A percentile compares a stretch with the other conserved stretches of the same genome.
Conservation (phyloP, 2,888 invertebrate genomes). For the Ormyrus nitidulus region DNA sequence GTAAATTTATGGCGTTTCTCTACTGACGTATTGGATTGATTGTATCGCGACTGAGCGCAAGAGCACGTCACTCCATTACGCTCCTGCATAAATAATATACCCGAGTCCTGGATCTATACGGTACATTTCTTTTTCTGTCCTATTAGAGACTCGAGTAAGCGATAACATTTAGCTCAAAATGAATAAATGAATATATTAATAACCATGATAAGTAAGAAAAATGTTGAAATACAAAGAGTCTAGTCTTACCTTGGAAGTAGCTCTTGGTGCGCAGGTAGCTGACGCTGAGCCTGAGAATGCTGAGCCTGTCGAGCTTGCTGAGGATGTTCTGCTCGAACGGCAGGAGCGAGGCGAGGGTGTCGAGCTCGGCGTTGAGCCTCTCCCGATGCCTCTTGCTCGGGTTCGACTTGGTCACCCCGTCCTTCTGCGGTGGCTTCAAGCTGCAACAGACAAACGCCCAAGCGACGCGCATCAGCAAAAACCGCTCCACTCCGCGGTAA, state of each 20-base stretch:
- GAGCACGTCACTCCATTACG: too few species aligned
- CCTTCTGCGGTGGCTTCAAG: slow-evolving; percentile 95
- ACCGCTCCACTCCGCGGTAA: slow-evolving; percentile 12
- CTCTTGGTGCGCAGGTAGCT: slow-evolving; percentile 99
- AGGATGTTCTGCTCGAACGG: slow-evolving; percentile 99
- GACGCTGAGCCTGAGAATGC: slow-evolving; percentile 97
- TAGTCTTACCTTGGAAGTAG: slow-evolving; percentile 96
- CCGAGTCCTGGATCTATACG: too few species aligned
- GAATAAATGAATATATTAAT: too few species aligned
- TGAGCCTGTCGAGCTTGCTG: slow-evolving; percentile 97
- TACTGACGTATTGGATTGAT: too few species aligned
- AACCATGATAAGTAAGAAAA: too few species aligned
- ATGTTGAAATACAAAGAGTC: too few species aligned
- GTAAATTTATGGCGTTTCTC: too few species aligned
- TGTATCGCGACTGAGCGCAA: too few species aligned
- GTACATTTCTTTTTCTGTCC: too few species aligned
- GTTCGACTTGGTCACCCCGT: slow-evolving; percentile 96
- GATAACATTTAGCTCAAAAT: too few species aligned
- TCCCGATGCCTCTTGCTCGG: slow-evolving; percentile 99
- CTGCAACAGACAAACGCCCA: slow-evolving; percentile 78
- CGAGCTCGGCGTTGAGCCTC: slow-evolving; percentile 97
- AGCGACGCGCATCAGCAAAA: background rate
- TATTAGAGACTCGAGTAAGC: too few species aligned
- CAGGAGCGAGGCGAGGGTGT: slow-evolving; percentile 94
- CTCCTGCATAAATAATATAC: too few species aligned